Conservation (phyloP, 37 sponge, comb jelly and placozoan species). For the Dysidea cf. avara region DNA sequence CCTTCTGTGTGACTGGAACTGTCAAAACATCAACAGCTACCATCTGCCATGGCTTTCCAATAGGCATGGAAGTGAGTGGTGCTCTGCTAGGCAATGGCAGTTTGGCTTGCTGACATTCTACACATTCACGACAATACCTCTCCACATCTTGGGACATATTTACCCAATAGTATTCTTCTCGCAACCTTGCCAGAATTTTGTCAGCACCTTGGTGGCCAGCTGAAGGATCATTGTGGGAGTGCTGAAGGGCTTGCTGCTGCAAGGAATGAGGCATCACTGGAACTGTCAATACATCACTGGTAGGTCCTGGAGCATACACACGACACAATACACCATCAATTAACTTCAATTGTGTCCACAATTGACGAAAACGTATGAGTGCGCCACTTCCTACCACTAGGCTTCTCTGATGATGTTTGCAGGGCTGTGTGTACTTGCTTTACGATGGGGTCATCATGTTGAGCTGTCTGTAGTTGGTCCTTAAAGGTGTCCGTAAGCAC, state of each 20-base stretch:
- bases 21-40: slow-evolving; percentile 11
- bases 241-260: neutral
- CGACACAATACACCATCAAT: slow-evolving; percentile 24
- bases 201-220: slow-evolving; percentile 30
- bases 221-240: slow-evolving; percentile 17
- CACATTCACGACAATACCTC: slow-evolving; percentile 21
- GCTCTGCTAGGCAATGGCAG: slow-evolving; percentile 12
- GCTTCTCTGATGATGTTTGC: neutral
- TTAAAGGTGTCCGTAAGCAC: neutral
- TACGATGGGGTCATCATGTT: neutral
- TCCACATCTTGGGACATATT: neutral
- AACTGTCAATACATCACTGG: slow-evolving; percentile 18
- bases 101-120: slow-evolving; percentile 24
- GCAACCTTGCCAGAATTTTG: neutral
- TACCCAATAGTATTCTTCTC: neutral
- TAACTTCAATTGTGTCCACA: slow-evolving; percentile 33
- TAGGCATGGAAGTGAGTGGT: slow-evolving; percentile 19
- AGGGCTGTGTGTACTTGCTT: neutral
- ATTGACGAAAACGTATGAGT: slow-evolving; percentile 18
- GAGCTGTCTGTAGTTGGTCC: neutral
- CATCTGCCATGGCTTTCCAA: slow-evolving; percentile 9
- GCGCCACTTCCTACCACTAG: neutral
- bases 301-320: slow-evolving; percentile 13
- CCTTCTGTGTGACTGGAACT: neutral
- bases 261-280: slow-evolving; percentile 14